These are phyloP conservation scores for Euwallacea similis DNA, from an alignment of 1,140 invertebrate genomes.

Conservation along the genomic window DNA sequence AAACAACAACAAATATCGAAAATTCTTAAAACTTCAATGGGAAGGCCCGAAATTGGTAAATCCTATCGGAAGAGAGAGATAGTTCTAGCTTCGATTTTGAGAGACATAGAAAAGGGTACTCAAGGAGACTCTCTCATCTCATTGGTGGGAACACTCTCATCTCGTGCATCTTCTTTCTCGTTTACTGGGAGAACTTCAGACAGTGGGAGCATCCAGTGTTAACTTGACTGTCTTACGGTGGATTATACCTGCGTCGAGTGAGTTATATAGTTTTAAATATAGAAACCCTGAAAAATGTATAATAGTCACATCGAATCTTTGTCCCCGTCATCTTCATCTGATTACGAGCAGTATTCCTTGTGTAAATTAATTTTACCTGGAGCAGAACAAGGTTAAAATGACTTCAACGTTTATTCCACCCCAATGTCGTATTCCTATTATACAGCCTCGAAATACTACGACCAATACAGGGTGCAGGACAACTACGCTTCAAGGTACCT, in stretches of 20 bases:
- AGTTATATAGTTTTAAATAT: conserved; percentile 32
- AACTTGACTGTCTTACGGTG: not conserved
- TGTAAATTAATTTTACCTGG: conserved; percentile 44
- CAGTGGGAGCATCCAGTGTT: conserved; percentile 33
- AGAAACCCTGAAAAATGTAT: conserved; percentile 42
- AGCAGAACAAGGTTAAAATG: conserved; percentile 25
- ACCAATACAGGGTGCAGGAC: conserved; percentile 39
- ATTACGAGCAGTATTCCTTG: conserved; percentile 43
- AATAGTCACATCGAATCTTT: conserved; percentile 45
- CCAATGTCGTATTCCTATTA: conserved; percentile 25
- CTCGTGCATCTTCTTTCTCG: conserved; percentile 40
- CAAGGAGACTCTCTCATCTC: conserved; percentile 14
- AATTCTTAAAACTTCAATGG: conserved; percentile 35
- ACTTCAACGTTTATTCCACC: conserved; percentile 36
- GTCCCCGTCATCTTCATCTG: conserved; percentile 41
- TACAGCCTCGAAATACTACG: conserved; percentile 38
- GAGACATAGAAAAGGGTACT: conserved; percentile 29
- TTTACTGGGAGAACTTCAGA: conserved; percentile 9
- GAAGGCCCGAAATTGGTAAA: conserved; percentile 25
- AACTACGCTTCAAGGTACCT: conserved; percentile 24
- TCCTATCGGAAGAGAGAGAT: not conserved
- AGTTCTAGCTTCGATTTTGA: not conserved
- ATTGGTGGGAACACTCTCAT: conserved; percentile 39
- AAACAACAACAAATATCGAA: not conserved
- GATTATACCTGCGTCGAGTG: conserved; percentile 24